Percentiles rank a stretch among this genome's conserved stretches.
Evolutionary conservation across 2,797 vertebrate species (phyloP).

Genomic region (Pseudocheirus occidentalis): DNA sequence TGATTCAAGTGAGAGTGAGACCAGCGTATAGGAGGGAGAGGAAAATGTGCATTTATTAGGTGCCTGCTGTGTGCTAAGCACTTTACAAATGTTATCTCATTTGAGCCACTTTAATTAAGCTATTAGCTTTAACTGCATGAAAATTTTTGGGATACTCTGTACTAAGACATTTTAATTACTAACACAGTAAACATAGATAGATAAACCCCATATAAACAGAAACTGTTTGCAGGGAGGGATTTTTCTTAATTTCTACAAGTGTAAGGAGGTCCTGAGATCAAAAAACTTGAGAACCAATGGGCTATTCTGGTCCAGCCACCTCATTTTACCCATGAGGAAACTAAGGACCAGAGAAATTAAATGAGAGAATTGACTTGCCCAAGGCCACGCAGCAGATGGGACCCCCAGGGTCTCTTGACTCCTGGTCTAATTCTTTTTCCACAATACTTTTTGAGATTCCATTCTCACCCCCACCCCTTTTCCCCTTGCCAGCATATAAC

Average conservation of each 20-base stretch:
- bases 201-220: background rate
- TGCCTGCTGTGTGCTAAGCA: background rate
- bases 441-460: background rate
- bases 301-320: background rate
- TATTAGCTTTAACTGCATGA: background rate
- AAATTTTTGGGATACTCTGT: background rate
- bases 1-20: background rate
- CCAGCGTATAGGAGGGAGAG: background rate
- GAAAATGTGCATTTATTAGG: background rate
- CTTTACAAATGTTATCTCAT: background rate
- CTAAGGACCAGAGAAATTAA: slow-evolving; percentile 37
- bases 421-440: background rate
- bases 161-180: background rate
- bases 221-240: background rate
- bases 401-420: background rate
- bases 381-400: background rate
- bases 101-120: background rate
- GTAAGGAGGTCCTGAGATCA: background rate
- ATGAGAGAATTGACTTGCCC: background rate
- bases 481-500: background rate
- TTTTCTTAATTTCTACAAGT: background rate
- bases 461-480: background rate
- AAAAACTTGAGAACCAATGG: background rate
- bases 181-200: background rate
- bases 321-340: slow-evolving; percentile 63